These are phyloP conservation scores for Labia minor DNA, from an alignment of 2,888 invertebrate genomes.

Conservation along the genomic window DNA sequence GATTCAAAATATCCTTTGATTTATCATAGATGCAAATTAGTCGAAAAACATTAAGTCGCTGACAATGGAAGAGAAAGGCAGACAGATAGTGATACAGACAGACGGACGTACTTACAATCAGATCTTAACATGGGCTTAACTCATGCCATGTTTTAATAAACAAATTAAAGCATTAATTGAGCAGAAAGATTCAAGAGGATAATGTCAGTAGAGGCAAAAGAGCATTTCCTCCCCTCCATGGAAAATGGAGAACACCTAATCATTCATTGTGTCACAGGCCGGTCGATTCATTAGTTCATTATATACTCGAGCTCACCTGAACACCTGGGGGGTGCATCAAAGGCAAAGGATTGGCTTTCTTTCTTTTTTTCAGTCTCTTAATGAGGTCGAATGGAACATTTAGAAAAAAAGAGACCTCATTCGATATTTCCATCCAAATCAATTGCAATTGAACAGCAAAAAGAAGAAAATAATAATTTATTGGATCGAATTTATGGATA, in stretches of 20 bases:
- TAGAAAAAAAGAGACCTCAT: no score
- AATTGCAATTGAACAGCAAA: no score
- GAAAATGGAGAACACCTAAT: background rate
- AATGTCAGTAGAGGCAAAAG: background rate
- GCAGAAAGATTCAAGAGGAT: background rate
- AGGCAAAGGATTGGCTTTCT: no score
- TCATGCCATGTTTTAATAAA: slow-evolving; percentile 13
- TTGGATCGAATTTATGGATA: no score
- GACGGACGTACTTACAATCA: background rate
- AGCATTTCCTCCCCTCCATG: background rate
- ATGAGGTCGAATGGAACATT: no score
- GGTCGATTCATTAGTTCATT: background rate
- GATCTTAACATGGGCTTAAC: slow-evolving; percentile 7
- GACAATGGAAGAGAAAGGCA: background rate
- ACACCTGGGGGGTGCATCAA: no score
- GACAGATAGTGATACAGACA: background rate
- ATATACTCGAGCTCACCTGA: background rate
- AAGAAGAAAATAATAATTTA: no score
- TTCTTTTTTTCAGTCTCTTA: no score
- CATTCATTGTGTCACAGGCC: slow-evolving; percentile 7
- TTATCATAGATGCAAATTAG: background rate
- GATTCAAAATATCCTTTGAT: no score
- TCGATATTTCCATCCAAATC: no score
- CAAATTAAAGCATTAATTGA: slow-evolving; percentile 13
- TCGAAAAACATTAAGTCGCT: background rate